phyloP scores from a whole-genome alignment of 1,140 invertebrate species.

The Campoletis sonorensis region DNA sequence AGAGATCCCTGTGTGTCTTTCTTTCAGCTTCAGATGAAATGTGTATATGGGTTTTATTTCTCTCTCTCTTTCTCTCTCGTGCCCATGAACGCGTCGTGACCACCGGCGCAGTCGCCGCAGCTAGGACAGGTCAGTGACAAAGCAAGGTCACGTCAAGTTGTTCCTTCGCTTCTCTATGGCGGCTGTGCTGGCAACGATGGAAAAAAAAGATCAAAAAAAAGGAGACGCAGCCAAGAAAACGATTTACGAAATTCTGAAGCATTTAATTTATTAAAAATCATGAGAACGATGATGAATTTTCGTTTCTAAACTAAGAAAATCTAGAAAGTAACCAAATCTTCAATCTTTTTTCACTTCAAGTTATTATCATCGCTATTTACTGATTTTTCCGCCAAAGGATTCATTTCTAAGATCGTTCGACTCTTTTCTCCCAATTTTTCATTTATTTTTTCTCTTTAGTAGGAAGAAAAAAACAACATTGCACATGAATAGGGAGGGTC shows the following conservation, averaged over 20 bases:
- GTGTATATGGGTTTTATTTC: slow-evolving; percentile 28
- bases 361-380: too few relatives aligned
- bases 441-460: neutral
- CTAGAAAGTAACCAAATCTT: too few relatives aligned
- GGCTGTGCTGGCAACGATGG: slow-evolving; percentile 9
- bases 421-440: neutral
- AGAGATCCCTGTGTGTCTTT: neutral
- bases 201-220: slow-evolving; percentile 19
- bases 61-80: too few relatives aligned
- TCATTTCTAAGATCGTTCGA: neutral
- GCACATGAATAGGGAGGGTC: slow-evolving; percentile 62
- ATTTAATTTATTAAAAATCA: too few relatives aligned
- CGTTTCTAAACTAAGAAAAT: too few relatives aligned
- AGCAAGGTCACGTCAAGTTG: slow-evolving; percentile 69
- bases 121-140: slow-evolving; percentile 76
- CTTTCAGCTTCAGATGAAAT: slow-evolving; percentile 9
- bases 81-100: slow-evolving; percentile 43
- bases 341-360: too few relatives aligned
- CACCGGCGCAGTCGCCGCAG: slow-evolving; percentile 54
- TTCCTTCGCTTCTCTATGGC: slow-evolving; percentile 25
- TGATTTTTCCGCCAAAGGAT: too few relatives aligned
- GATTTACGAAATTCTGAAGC: neutral
- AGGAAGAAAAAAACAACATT: slow-evolving; percentile 12
- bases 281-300: too few relatives aligned
- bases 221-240: slow-evolving; percentile 23